Evolutionary conservation across 1,140 invertebrate species (phyloP).

Genomic region (Penaeus japonicus): DNA sequence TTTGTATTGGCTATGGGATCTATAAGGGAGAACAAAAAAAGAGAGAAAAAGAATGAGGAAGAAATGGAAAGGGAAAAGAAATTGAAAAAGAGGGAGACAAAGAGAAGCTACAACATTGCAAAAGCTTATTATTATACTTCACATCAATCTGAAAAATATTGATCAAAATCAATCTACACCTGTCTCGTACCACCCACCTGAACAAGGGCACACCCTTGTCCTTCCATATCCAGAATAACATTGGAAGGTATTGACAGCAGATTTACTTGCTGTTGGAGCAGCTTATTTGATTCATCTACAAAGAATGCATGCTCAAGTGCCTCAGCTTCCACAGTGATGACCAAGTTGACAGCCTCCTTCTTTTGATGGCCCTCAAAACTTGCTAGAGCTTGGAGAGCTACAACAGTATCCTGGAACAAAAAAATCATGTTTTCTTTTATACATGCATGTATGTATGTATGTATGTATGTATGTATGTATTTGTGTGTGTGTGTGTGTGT

Average conservation of each 20-base stretch:
- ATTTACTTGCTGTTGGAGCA: conserved; percentile 42
- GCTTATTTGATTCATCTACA: conserved; percentile 64
- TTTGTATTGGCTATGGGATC: no score
- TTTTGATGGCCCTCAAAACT: conserved; percentile 60
- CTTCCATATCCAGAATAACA: conserved; percentile 40
- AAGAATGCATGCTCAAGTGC: conserved; percentile 78
- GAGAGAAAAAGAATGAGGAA: neutral
- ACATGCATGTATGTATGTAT: no score
- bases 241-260: conserved; percentile 34
- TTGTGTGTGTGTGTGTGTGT: no score
- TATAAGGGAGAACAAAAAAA: neutral
- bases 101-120: no score
- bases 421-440: neutral
- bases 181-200: conserved; percentile 32
- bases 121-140: no score
- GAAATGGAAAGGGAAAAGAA: no score
- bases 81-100: no score
- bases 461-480: no score
- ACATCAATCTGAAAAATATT: neutral
- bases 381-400: conserved; percentile 57
- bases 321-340: conserved; percentile 73
- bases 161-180: neutral
- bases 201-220: conserved; percentile 54
- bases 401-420: conserved; percentile 46
- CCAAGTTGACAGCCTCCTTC: conserved; percentile 71